A percentile compares a stretch with the other conserved stretches of the same genome.
Evolutionary conservation across 1,140 invertebrate species (phyloP).

Genomic region (Aethina tumida): DNA sequence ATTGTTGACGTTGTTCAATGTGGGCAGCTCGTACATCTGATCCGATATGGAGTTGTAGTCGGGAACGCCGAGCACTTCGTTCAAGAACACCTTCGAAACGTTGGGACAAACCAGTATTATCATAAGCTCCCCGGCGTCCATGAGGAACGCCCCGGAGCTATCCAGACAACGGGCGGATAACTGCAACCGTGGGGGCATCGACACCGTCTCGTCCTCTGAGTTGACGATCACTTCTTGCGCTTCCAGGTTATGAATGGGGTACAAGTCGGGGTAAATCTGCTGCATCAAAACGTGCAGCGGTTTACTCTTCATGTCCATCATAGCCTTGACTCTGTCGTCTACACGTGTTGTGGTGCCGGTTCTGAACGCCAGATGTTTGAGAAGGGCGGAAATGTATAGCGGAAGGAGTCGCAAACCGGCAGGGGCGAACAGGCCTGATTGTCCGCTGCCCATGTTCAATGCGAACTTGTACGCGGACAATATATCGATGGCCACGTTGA

Average conservation of each 20-base stretch:
- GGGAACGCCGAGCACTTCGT: constrained; percentile 52
- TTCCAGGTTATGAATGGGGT: constrained; percentile 73
- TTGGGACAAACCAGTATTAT: constrained; percentile 80
- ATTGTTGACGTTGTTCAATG: constrained; percentile 65
- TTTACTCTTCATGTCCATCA: constrained; percentile 88
- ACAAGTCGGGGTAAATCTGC: constrained; percentile 87
- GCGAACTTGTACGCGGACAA: constrained; percentile 70
- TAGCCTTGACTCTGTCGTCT: constrained; percentile 87
- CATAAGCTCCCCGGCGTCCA: constrained; percentile 80
- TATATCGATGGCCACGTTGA: constrained; percentile 90
- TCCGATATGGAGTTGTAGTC: constrained; percentile 46
- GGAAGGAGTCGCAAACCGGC: constrained; percentile 71
- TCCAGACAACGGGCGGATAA: constrained; percentile 65
- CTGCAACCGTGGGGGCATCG: constrained; percentile 53
- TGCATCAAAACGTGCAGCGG: constrained; percentile 76
- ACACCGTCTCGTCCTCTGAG: constrained; percentile 42
- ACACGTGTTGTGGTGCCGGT: constrained; percentile 75
- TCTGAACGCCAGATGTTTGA: constrained; percentile 87
- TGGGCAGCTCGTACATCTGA: constrained; percentile 65
- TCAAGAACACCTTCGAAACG: constrained; percentile 64
- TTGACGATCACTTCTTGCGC: constrained; percentile 50
- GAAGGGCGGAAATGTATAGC: constrained; percentile 78
- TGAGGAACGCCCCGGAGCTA: constrained; percentile 79
- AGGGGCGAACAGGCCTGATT: constrained; percentile 61
- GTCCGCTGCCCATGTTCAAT: constrained; percentile 49